Evolutionary conservation across 1,140 invertebrate genomes (phyloP).

Genomic region (Sinonovacula constricta): DNA sequence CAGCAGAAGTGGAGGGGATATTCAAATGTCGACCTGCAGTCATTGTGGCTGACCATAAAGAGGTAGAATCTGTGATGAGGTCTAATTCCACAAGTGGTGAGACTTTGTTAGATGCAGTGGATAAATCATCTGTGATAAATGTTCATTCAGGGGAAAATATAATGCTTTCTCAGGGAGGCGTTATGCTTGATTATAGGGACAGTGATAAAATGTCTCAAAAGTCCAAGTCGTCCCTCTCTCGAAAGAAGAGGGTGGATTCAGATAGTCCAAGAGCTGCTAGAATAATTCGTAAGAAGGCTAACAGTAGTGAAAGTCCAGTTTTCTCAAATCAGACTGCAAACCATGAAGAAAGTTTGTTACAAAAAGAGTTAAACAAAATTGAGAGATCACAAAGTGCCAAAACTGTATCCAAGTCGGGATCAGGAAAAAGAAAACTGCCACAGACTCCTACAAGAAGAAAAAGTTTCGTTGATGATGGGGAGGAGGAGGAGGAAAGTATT

Average conservation of each 20-base stretch:
- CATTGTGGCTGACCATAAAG: neutral
- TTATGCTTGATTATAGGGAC: too few relatives aligned
- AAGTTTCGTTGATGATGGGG: conserved; percentile 7
- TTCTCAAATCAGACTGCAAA: neutral
- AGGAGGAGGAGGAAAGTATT: conserved; percentile 45
- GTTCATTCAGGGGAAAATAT: too few relatives aligned
- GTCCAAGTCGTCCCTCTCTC: conserved; percentile 10
- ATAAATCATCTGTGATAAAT: too few relatives aligned
- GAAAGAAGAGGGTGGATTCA: conserved; percentile 43
- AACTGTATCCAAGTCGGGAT: conserved; percentile 14
- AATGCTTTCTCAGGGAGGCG: too few relatives aligned
- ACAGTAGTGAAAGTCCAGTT: neutral
- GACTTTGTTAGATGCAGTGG: neutral
- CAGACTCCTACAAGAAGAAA: conserved; percentile 27
- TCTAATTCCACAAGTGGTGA: conserved; percentile 30
- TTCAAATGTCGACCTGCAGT: neutral
- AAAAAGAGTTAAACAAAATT: neutral
- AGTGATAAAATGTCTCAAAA: neutral
- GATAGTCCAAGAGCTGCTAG: conserved; percentile 17
- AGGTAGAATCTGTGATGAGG: neutral
- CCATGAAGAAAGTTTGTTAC: neutral
- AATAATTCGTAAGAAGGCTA: conserved; percentile 31
- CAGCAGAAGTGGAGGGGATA: neutral
- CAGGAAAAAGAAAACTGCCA: conserved; percentile 37
- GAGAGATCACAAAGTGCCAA: conserved; percentile 10